Conservation (phyloP, 2,113 vertebrate genomes). For the Clupea harengus region DNA sequence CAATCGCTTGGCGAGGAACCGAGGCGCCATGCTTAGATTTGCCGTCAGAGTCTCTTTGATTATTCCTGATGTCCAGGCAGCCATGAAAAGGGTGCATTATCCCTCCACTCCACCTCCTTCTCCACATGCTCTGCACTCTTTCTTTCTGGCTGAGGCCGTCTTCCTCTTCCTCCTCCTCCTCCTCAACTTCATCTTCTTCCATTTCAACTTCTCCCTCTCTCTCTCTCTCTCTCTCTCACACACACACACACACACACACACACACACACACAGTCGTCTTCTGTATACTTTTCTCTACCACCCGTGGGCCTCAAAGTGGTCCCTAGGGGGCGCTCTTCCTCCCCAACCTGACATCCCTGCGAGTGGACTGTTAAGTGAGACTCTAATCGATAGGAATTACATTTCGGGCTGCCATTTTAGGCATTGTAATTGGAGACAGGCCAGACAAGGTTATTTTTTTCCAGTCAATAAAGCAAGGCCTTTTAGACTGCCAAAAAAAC, state of each 20-base stretch:
- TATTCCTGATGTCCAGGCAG: slow-evolving; percentile 29
- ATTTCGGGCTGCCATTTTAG: slow-evolving; percentile 43
- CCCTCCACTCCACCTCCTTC: background rate
- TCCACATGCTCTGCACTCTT: background rate
- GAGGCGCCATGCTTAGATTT: background rate
- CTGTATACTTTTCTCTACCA: background rate
- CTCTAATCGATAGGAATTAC: slow-evolving; percentile 51
- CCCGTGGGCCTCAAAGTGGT: slow-evolving; percentile 40
- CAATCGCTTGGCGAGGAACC: slow-evolving; percentile 55
- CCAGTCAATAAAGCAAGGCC: slow-evolving; percentile 30
- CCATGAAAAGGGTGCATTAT: background rate
- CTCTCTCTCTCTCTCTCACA: background rate
- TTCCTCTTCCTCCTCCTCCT: background rate
- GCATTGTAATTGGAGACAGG: slow-evolving; percentile 37
- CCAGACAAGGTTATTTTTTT: slow-evolving; percentile 30
- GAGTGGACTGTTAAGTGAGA: slow-evolving; percentile 50
- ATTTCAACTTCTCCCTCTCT: background rate
- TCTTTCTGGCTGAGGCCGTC: background rate
- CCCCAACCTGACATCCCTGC: slow-evolving; percentile 31
- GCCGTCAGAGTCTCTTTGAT: slow-evolving; percentile 44
- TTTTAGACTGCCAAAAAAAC: slow-evolving; percentile 16
- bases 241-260: background rate
- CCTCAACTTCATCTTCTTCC: background rate
- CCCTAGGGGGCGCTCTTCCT: slow-evolving; percentile 42
- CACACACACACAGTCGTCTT: background rate